Percentiles rank a stretch among this genome's conserved stretches.
Conservation (phyloP, 2,113 vertebrate species). For the Uropsilus gracilis region DNA sequence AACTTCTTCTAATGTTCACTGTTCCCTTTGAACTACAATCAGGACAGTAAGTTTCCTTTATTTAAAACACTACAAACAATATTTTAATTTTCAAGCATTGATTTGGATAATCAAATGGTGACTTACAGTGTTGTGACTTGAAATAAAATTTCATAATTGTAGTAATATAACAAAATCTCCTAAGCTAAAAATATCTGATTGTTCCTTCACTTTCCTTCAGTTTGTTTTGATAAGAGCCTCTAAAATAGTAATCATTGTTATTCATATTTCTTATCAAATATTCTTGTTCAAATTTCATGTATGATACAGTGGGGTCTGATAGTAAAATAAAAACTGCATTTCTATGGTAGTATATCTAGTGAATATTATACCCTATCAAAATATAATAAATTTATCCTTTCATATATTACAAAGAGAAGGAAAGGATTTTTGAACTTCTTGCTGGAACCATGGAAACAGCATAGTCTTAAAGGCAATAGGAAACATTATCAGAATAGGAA, state of each 20-base stretch:
- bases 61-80: neutral
- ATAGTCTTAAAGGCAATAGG: neutral
- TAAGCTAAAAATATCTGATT: neutral
- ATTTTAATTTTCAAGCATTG: neutral
- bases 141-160: neutral
- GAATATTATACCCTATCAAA: neutral
- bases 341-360: neutral
- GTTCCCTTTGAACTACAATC: neutral
- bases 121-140: neutral
- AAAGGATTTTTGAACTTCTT: neutral
- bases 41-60: neutral
- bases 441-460: constrained; percentile 35
- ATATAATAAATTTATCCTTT: neutral
- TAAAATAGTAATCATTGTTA: neutral
- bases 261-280: neutral
- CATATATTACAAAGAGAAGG: neutral
- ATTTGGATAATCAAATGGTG: neutral
- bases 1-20: neutral
- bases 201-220: neutral
- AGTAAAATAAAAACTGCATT: constrained; percentile 6
- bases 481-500: neutral
- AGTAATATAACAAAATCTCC: neutral
- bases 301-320: neutral
- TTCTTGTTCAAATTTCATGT: neutral
- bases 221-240: neutral